These are phyloP conservation scores for Oreohelix idahoensis DNA, from an alignment of 1,140 invertebrate species.

Conservation along the genomic window DNA sequence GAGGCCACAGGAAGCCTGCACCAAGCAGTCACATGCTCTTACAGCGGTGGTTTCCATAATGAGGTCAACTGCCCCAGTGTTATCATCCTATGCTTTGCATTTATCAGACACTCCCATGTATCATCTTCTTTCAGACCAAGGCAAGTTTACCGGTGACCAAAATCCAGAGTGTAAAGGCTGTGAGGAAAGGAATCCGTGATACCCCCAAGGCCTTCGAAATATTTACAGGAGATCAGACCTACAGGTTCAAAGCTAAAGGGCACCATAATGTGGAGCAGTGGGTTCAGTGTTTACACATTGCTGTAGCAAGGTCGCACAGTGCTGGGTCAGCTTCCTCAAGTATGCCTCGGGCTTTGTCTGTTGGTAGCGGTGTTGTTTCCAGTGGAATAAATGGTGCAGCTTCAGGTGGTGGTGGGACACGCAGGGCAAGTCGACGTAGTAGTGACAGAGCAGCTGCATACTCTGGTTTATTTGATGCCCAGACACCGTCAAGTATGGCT, in stretches of 20 bases:
- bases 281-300: conserved; percentile 75
- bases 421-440: neutral
- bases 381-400: neutral
- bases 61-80: too few species aligned
- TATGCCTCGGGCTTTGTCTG: neutral
- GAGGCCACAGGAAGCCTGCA: too few species aligned
- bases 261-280: conserved; percentile 95
- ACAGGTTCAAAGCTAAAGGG: conserved; percentile 93
- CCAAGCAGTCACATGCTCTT: too few species aligned
- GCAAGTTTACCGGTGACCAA: conserved; percentile 81
- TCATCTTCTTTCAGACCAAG: conserved; percentile 55
- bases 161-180: conserved; percentile 91
- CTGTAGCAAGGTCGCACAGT: conserved; percentile 57
- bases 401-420: neutral
- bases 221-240: conserved; percentile 89
- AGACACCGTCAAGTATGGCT: neutral
- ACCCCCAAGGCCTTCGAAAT: conserved; percentile 97
- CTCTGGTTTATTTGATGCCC: neutral
- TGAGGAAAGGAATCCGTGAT: conserved; percentile 79
- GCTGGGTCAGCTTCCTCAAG: neutral
- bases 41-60: too few species aligned
- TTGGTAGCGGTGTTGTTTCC: neutral
- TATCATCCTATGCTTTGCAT: too few species aligned
- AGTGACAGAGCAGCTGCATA: neutral
- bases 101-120: too few species aligned